These are phyloP conservation scores for Orthonevra nobilis DNA, from an alignment of 2,888 invertebrate genomes.

Conservation along the genomic window DNA sequence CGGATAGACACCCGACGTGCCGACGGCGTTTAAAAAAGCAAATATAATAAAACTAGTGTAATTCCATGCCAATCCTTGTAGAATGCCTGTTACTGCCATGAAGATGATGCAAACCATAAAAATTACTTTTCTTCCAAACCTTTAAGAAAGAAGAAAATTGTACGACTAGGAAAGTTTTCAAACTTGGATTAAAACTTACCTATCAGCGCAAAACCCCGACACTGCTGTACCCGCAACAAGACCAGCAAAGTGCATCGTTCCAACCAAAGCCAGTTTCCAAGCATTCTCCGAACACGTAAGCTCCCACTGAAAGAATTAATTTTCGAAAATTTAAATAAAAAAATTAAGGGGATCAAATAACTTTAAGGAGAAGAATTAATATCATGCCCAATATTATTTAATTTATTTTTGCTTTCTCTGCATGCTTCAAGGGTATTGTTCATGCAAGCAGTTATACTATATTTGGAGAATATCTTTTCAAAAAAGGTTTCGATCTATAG, in stretches of 20 bases:
- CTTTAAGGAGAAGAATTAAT: too few relatives aligned
- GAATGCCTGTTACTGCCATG: slow-evolving; percentile 83
- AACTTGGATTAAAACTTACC: slow-evolving; percentile 80
- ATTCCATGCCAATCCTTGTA: slow-evolving; percentile 81
- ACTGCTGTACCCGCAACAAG: slow-evolving; percentile 83
- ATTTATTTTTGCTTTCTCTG: too few relatives aligned
- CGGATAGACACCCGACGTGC: slow-evolving; percentile 84
- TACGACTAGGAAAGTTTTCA: too few relatives aligned
- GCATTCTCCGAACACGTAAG: slow-evolving; percentile 83
- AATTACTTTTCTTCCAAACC: slow-evolving; percentile 83
- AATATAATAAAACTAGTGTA: slow-evolving; percentile 82
- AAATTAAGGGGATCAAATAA: too few relatives aligned
- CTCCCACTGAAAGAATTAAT: slow-evolving; percentile 81
- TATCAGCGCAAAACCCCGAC: slow-evolving; percentile 84
- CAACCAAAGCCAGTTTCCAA: slow-evolving; percentile 84
- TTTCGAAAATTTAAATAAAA: too few relatives aligned
- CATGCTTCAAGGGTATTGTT: too few relatives aligned
- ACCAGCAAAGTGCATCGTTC: slow-evolving; percentile 84
- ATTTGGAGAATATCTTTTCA: too few relatives aligned
- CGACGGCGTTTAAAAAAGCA: slow-evolving; percentile 83
- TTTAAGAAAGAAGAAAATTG: too few relatives aligned
- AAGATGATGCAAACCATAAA: slow-evolving; percentile 82
- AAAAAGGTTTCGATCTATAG: too few relatives aligned
- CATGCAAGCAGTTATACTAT: too few relatives aligned
- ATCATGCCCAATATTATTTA: too few relatives aligned